Base-by-base conservation (phyloP, 2,888 invertebrate genomes). In the Nineta flava region DNA sequence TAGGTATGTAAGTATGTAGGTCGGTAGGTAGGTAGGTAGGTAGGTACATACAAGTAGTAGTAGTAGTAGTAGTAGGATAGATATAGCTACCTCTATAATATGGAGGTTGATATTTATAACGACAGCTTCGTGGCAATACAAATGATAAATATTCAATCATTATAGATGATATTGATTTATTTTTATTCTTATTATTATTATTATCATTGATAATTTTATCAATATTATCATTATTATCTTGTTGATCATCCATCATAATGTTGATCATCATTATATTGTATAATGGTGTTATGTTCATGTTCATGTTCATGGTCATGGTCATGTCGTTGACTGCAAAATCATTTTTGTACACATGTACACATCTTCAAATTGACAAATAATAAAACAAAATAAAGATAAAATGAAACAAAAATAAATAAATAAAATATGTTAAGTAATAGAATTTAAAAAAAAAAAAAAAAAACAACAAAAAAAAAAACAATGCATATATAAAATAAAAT, bases 41-140 rank as follows among this genome's bases (percentile, higher is more conserved):
- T 26, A 7, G 7, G 26, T 26, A n/a, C 7, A n/a, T n/a, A n/a
- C n/a, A n/a, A n/a, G n/a, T n/a, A n/a, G n/a, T n/a, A n/a, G n/a
- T n/a, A n/a, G n/a, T n/a, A n/a, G n/a, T n/a, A n/a, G 26, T 26
- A 26, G 26, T 5, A 26, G 7, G 26, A 26, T 26, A n/a, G 38
- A 13, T 38, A 15, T 38, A 38, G 66, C 69, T 79, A 81, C 80
- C 80, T 81, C 79, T 72, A 64, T 74, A 71, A 74, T 79, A 80
- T 67, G 79, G 78, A 64, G 77, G 78, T 69, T 77, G 77, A 65
- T 69, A 77, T 75, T 78, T 79, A 70, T 78, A 78, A 67, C 73
- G 74, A 76, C 80, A 80, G 71, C 79, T 77, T 72, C 77, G 74
- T 68, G 79, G 78, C 72, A 80, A 77, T 74, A 79, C 74, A 65